These are phyloP conservation scores for Drosophila neutralis DNA, from an alignment of 2,888 invertebrate species.

Conservation along the genomic window DNA sequence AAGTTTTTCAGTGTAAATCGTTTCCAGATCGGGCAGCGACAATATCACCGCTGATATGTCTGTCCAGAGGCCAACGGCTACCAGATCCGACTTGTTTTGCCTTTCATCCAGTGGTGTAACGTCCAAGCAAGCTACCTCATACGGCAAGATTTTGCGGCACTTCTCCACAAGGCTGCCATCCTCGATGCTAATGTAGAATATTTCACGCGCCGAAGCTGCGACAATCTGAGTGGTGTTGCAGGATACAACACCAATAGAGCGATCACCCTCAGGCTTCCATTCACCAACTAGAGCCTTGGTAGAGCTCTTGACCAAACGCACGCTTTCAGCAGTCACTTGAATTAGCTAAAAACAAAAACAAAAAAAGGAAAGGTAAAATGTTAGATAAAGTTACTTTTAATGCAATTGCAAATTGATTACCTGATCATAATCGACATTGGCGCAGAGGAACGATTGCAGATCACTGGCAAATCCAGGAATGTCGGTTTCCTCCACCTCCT, in stretches of 20 bases:
- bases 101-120: conserved; percentile 91
- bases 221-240: conserved; percentile 91
- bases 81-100: conserved; percentile 88
- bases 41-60: conserved; percentile 97
- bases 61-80: conserved; percentile 98
- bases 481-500: conserved; percentile 99
- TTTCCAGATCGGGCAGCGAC: conserved; percentile 91
- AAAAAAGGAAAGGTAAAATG: not conserved
- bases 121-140: conserved; percentile 98
- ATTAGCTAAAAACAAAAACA: conserved; percentile 85
- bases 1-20: conserved; percentile 93
- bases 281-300: conserved; percentile 89
- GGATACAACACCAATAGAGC: conserved; percentile 94
- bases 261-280: conserved; percentile 90
- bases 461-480: conserved; percentile 95
- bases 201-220: conserved; percentile 93
- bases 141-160: conserved; percentile 91
- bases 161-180: conserved; percentile 88
- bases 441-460: conserved; percentile 97
- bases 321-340: conserved; percentile 90
- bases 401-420: conserved; percentile 84
- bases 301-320: conserved; percentile 89
- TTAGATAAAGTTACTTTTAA: not conserved
- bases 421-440: conserved; percentile 94
- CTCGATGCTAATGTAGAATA: conserved; percentile 92